Evolutionary conservation across 2,888 invertebrate species (phyloP).

Genomic region (Scaptomyza polygonia): DNA sequence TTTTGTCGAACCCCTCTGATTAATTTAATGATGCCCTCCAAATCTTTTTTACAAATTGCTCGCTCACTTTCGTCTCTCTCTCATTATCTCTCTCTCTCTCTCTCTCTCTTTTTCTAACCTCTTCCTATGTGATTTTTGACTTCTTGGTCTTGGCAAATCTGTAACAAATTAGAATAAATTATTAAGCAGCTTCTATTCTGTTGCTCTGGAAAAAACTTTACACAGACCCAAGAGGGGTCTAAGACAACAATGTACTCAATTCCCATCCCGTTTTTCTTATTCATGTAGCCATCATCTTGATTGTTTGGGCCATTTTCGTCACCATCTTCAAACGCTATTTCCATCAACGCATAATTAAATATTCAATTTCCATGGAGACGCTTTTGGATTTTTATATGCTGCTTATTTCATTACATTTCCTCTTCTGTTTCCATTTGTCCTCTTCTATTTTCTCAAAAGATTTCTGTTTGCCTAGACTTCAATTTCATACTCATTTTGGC

Average conservation of each 20-base stretch:
- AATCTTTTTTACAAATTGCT: slow-evolving; percentile 32
- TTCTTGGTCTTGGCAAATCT: slow-evolving; percentile 57
- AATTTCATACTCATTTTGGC: slow-evolving; percentile 73
- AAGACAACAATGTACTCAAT: slow-evolving; percentile 26
- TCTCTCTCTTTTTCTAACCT: not conserved
- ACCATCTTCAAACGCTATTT: slow-evolving; percentile 66
- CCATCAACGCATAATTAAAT: slow-evolving; percentile 71
- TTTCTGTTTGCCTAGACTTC: slow-evolving; percentile 71
- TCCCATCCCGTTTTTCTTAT: not conserved
- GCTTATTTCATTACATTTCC: slow-evolving; percentile 40
- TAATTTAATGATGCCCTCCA: slow-evolving; percentile 26
- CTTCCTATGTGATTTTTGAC: slow-evolving; percentile 23
- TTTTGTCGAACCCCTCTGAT: slow-evolving; percentile 41
- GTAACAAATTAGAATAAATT: slow-evolving; percentile 70
- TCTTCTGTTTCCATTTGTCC: not conserved
- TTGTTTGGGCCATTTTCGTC: slow-evolving; percentile 62
- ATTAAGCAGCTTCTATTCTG: slow-evolving; percentile 54
- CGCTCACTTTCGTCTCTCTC: not conserved
- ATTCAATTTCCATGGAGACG: slow-evolving; percentile 71
- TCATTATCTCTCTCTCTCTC: not conserved
- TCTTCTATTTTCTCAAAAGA: slow-evolving; percentile 59
- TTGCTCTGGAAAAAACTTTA: slow-evolving; percentile 35
- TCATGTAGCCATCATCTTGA: slow-evolving; percentile 20
- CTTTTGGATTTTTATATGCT: slow-evolving; percentile 47
- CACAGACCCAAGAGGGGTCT: slow-evolving; percentile 34